phyloP scores from a whole-genome alignment of 2,113 vertebrate genomes.

The Syngnathus typhle region DNA sequence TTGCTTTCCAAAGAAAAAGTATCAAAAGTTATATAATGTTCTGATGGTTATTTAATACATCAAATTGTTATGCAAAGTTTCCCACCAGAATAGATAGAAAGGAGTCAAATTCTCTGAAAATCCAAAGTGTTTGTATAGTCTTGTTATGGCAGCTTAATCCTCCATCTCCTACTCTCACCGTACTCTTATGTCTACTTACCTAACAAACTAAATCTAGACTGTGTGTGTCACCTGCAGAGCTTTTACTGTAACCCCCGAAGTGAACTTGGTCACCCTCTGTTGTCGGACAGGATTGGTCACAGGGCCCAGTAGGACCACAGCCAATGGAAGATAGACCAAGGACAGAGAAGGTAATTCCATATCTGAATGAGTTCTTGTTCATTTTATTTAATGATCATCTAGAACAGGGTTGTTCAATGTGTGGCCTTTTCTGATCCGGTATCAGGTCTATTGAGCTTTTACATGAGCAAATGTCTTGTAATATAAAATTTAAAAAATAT shows the following conservation, averaged over 20 bases:
- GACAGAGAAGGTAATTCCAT: not conserved
- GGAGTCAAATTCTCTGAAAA: conserved; percentile 37
- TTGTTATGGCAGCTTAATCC: conserved; percentile 36
- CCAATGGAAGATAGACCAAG: conserved; percentile 14
- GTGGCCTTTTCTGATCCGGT: too few relatives aligned
- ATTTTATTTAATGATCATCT: conserved; percentile 1
- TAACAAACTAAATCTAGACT: conserved; percentile 30
- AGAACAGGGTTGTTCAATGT: too few relatives aligned
- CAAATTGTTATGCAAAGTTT: conserved; percentile 38
- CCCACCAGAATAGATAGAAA: conserved; percentile 36
- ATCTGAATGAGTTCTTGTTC: too few relatives aligned
- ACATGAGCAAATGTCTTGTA: too few relatives aligned
- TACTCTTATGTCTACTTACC: conserved; percentile 54
- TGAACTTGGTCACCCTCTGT: conserved; percentile 38
- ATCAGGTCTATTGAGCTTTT: too few relatives aligned
- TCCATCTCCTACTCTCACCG: conserved; percentile 20
- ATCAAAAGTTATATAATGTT: conserved; percentile 2
- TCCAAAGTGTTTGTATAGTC: not conserved
- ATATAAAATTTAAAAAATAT: too few relatives aligned
- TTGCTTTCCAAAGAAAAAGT: not conserved
- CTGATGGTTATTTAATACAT: conserved; percentile 26
- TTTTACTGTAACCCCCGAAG: conserved; percentile 18
- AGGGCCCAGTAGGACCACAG: conserved; percentile 16
- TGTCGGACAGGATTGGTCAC: conserved; percentile 45
- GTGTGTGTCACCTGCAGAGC: conserved; percentile 28